A percentile compares a stretch with the other conserved stretches of the same genome.
Evolutionary conservation across 2,888 invertebrate species (phyloP).

Genomic region (Lithophane socia): DNA sequence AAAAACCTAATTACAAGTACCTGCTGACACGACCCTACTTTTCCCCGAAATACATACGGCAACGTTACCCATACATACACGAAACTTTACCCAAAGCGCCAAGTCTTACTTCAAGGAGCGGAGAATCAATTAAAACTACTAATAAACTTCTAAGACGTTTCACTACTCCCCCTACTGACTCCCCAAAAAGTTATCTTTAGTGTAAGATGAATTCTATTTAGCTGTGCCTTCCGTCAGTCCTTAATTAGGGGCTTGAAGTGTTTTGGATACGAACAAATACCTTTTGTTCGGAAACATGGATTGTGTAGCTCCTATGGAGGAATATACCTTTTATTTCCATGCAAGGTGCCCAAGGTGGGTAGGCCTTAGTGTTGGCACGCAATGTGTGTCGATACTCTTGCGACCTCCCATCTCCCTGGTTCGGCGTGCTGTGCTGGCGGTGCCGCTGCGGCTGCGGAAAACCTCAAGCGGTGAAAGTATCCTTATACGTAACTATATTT

Average conservation of each 20-base stretch:
- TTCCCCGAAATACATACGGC: constrained; percentile 17
- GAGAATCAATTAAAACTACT: constrained; percentile 86
- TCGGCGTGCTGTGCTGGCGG: too few species aligned
- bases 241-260: constrained; percentile 54
- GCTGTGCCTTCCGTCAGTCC: constrained; percentile 65
- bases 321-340: too few species aligned
- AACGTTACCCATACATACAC: constrained; percentile 35
- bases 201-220: constrained; percentile 73
- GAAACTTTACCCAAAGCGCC: constrained; percentile 73
- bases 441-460: too few species aligned
- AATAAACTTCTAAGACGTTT: constrained; percentile 82
- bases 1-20: constrained; percentile 45
- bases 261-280: constrained; percentile 39
- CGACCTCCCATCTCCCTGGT: too few species aligned
- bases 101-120: constrained; percentile 79
- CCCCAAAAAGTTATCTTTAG: constrained; percentile 75
- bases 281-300: constrained; percentile 11
- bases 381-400: too few species aligned
- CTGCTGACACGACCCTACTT: constrained; percentile 32
- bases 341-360: too few species aligned
- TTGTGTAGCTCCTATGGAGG: background rate
- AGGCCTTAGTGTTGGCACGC: too few species aligned
- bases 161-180: constrained; percentile 73
- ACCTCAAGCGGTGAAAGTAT: too few species aligned
- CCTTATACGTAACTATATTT: too few species aligned